phyloP scores from a whole-genome alignment of 2,888 invertebrate genomes.

The Cyrtodaria siliqua region DNA sequence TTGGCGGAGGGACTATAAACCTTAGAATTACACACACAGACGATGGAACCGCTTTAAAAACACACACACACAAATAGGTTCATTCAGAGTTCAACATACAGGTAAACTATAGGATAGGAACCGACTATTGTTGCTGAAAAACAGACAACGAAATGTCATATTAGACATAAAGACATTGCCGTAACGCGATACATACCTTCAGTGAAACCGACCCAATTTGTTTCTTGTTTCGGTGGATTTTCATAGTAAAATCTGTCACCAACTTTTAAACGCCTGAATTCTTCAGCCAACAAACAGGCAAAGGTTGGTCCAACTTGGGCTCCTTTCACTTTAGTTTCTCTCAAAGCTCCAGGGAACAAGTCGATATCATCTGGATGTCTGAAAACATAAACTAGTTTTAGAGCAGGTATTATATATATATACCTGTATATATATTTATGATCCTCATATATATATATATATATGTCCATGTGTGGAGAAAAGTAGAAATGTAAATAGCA shows the following conservation, averaged over 20 bases:
- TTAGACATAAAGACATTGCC: no score
- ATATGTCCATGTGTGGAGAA: no score
- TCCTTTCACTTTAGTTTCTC: conserved; percentile 22
- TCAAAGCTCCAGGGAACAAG: conserved; percentile 41
- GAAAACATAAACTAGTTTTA: background rate
- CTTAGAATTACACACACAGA: no score
- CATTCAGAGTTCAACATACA: no score
- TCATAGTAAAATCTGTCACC: conserved; percentile 54
- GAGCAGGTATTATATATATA: background rate
- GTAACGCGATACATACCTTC: conserved; percentile 6
- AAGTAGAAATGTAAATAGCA: no score
- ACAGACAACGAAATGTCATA: no score
- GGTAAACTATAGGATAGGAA: no score
- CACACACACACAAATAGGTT: no score
- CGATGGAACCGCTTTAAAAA: no score
- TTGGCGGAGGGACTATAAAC: no score
- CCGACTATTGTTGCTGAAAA: no score
- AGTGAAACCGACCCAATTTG: conserved; percentile 20
- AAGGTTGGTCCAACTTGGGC: conserved; percentile 52
- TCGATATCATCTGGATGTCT: conserved; percentile 50
- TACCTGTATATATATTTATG: background rate
- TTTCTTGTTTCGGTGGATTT: conserved; percentile 23
- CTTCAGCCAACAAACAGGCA: conserved; percentile 43
- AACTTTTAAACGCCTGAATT: conserved; percentile 36
- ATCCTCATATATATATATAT: no score